Evolutionary conservation across 1,140 invertebrate genomes (phyloP).

Genomic region (Drosophila funebris): DNA sequence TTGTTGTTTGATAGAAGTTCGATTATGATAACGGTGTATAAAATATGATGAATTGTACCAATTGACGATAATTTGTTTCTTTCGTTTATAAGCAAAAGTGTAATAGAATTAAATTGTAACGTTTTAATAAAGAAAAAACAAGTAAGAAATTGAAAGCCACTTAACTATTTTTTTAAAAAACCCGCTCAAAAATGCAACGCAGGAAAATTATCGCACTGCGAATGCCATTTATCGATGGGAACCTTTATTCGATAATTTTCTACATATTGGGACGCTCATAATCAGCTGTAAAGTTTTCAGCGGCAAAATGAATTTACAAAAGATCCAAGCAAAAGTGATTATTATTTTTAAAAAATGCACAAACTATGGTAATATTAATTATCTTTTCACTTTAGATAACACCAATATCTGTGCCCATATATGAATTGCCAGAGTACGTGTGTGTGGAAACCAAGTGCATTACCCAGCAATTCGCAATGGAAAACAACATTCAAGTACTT

Average conservation of each 20-base stretch:
- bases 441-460: slow-evolving; percentile 46
- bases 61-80: slow-evolving; percentile 82
- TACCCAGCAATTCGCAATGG: neutral
- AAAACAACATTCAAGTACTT: neutral
- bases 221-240: neutral
- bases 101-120: slow-evolving; percentile 82
- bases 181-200: slow-evolving; percentile 1
- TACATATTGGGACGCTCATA: no score
- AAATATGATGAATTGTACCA: slow-evolving; percentile 80
- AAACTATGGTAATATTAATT: neutral
- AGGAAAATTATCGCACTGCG: slow-evolving; percentile 4
- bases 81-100: slow-evolving; percentile 82
- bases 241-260: neutral
- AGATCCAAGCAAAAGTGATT: slow-evolving; percentile 9
- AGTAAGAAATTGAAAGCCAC: slow-evolving; percentile 19
- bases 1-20: slow-evolving; percentile 75
- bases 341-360: neutral
- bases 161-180: slow-evolving; percentile 16
- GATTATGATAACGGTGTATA: slow-evolving; percentile 73
- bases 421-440: slow-evolving; percentile 43
- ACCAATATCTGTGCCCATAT: slow-evolving; percentile 25
- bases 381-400: neutral
- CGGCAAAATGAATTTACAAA: slow-evolving; percentile 12
- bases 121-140: slow-evolving; percentile 76
- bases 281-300: neutral